A percentile compares a stretch with the other conserved stretches of the same genome.
phyloP scores from a whole-genome alignment of 2,797 vertebrate genomes.

The Chloroceryle amazona region DNA sequence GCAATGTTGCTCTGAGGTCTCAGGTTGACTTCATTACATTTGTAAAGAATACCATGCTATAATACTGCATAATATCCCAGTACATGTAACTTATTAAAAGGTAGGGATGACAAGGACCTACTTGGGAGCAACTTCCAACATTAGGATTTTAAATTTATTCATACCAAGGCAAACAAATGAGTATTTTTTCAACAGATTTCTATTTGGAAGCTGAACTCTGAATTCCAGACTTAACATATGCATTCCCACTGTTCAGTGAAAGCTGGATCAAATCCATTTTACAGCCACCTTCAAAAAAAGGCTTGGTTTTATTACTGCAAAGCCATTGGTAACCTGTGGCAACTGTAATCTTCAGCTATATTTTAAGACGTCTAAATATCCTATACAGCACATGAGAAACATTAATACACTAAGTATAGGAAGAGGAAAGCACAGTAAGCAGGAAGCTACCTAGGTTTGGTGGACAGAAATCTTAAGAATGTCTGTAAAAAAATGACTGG shows the following conservation, averaged over 20 bases:
- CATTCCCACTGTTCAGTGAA: accelerated
- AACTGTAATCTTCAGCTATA: not conserved
- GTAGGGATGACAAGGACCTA: not conserved
- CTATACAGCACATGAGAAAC: not conserved
- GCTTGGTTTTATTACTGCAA: not conserved
- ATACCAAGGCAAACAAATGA: not conserved
- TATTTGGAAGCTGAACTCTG: not conserved
- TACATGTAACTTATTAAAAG: not conserved
- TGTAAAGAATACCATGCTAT: not conserved
- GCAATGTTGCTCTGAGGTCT: not conserved
- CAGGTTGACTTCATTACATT: not conserved
- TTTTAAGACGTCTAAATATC: not conserved
- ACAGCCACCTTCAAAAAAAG: not conserved
- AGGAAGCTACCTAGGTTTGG: not conserved
- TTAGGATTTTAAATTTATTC: not conserved
- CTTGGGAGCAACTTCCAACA: not conserved
- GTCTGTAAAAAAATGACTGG: not conserved
- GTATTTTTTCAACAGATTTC: not conserved
- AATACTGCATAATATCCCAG: not conserved
- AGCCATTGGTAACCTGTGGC: not conserved
- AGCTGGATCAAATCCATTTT: not conserved
- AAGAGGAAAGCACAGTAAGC: not conserved
- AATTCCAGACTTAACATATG: not conserved
- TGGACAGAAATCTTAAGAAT: not conserved
- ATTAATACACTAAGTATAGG: not conserved